Base-by-base conservation (phyloP, 2,113 vertebrate species). In the Perognathus longimembris region DNA sequence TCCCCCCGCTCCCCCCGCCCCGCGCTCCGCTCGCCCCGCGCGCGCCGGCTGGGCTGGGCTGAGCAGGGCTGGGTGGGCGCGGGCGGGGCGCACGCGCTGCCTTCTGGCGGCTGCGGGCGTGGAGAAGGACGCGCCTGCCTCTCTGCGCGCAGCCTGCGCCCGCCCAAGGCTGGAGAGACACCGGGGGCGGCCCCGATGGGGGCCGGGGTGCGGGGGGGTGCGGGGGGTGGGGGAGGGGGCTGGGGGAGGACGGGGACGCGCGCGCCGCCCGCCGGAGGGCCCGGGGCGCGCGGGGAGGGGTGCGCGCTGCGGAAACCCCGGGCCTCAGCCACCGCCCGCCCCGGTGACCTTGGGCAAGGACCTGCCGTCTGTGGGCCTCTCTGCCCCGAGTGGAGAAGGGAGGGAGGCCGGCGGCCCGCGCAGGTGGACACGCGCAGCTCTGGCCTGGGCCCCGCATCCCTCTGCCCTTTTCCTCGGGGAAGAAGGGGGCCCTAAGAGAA, bases 291-390 rank as follows among this genome's bases (percentile, higher is more conserved):
- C 70, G 36, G 38, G 81, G 45, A 67, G 69, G 38, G 77, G 84
- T 70, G 10, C 59, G 74, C 28, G 40, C 40, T 40, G 76, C 21
- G 24, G 91, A 92, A 88, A 69, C 80, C 34, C 38, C 88, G 3
- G 0, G 86, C 85, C 71, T 76, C 40, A 0, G 79, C 42, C 50
- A 11, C 69, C 78, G 84, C 61, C 90, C 86, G 83, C 61, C 90
- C 86, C 79, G 1, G 54, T 95, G 97, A 96, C 96, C 97, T 97
- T 97, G 96, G 88, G 88, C 86, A 75, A 84, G 91, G 73, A 91
- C 83, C 76, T 93, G 57, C 67, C 38, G 24, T 88, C 82, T 90
- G 73, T 40, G 74, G 84, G 75, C 22, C 61, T 85, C 78, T n/a
- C 7, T 79, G 57, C 74, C 32, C 21, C n/a, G 36, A 30, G 76